Conservation (phyloP, 1,140 invertebrate genomes). For the Zaprionus gabonicus region DNA sequence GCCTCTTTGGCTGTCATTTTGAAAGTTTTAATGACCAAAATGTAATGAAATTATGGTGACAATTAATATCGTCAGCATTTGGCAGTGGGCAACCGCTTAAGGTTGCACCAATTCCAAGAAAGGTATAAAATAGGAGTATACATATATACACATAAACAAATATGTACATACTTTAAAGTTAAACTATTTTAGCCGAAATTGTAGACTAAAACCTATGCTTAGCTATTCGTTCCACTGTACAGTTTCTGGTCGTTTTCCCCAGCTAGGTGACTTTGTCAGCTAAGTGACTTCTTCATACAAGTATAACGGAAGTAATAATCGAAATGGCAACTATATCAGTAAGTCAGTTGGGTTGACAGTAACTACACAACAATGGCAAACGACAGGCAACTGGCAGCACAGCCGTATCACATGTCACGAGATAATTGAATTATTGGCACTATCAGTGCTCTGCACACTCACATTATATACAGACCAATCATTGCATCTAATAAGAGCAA, state of each 20-base stretch:
- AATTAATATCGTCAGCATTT: constrained; percentile 63
- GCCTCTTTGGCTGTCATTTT: constrained; percentile 43
- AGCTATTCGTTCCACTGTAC: neutral
- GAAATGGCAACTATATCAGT: constrained; percentile 39
- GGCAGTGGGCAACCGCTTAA: constrained; percentile 1
- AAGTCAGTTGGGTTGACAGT: constrained; percentile 70
- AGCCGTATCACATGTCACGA: constrained; percentile 41
- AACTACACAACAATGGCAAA: constrained; percentile 55
- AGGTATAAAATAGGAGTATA: neutral
- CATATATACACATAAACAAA: too few species aligned
- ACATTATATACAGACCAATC: constrained; percentile 7
- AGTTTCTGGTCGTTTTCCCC: too few species aligned
- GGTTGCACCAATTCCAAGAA: constrained; percentile 2
- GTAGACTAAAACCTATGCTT: constrained; percentile 11
- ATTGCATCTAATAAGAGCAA: constrained; percentile 25
- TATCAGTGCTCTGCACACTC: constrained; percentile 67
- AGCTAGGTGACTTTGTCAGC: constrained; percentile 42
- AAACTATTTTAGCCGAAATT: too few species aligned
- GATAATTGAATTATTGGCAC: constrained; percentile 77
- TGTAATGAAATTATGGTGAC: constrained; percentile 73
- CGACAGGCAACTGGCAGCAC: constrained; percentile 13
- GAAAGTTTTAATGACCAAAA: constrained; percentile 76
- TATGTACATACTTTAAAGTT: neutral
- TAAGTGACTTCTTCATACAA: constrained; percentile 69
- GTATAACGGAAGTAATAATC: neutral